Evolutionary conservation across 1,140 invertebrate species (phyloP).

Genomic region (Bombus superbus): DNA sequence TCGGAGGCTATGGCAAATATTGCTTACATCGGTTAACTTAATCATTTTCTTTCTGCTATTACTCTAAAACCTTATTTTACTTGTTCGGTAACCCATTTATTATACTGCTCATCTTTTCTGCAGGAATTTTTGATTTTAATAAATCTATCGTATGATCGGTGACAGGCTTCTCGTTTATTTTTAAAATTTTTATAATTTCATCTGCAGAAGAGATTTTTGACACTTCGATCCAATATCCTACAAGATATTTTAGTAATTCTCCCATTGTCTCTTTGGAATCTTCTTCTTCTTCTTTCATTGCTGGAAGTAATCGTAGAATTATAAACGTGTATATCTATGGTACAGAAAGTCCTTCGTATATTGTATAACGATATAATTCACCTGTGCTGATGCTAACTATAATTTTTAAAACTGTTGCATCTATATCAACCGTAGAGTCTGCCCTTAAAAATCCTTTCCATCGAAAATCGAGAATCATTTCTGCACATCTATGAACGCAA

Average conservation of each 20-base stretch:
- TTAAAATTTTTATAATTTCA: constrained; percentile 62
- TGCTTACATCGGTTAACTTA: background rate
- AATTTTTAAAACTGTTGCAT: constrained; percentile 29
- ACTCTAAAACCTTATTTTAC: background rate
- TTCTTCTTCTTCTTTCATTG: constrained; percentile 46
- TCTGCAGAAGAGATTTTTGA: constrained; percentile 50
- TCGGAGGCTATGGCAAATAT: background rate
- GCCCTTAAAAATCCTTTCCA: constrained; percentile 28
- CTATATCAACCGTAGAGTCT: constrained; percentile 12
- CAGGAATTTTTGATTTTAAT: constrained; percentile 36
- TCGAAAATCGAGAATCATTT: constrained; percentile 42
- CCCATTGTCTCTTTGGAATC: constrained; percentile 42
- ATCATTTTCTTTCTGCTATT: background rate
- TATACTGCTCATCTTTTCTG: constrained; percentile 14
- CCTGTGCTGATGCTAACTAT: constrained; percentile 33
- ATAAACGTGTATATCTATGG: background rate
- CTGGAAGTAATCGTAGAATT: constrained; percentile 23
- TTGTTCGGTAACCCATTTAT: background rate
- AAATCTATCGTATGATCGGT: constrained; percentile 51
- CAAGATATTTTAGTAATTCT: constrained; percentile 60
- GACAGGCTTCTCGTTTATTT: constrained; percentile 46
- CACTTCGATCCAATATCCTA: constrained; percentile 68
- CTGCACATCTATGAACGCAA: constrained; percentile 35
- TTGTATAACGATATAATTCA: constrained; percentile 52
- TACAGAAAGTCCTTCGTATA: constrained; percentile 53